Percentiles rank a stretch among this genome's conserved stretches.
These are phyloP conservation scores for Turritopsis rubra DNA, from an alignment of 30 jellyfish, hydroid and myxozoan genomes.

Conservation along the genomic window DNA sequence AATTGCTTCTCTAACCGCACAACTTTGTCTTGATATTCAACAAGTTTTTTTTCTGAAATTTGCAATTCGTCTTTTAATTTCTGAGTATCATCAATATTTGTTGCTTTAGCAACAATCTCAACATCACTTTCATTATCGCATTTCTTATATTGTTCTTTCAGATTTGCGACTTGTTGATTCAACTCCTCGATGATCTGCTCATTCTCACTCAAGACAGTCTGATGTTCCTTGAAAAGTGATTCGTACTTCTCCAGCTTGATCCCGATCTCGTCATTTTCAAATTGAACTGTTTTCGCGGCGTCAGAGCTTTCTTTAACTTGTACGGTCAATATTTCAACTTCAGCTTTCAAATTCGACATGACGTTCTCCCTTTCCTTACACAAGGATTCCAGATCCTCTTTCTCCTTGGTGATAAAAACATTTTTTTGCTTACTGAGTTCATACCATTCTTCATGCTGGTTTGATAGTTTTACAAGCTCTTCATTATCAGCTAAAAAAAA, in stretches of 20 bases:
- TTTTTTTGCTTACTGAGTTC: conserved; percentile 38
- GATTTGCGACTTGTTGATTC: conserved; percentile 34
- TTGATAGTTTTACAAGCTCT: conserved; percentile 34
- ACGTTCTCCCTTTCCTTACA: conserved; percentile 23
- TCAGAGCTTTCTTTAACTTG: conserved; percentile 49
- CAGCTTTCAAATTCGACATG: not conserved
- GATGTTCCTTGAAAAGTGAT: conserved; percentile 41
- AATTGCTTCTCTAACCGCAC: conserved; percentile 25
- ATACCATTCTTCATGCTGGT: conserved; percentile 46
- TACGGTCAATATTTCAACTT: conserved; percentile 26
- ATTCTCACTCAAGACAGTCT: conserved; percentile 49
- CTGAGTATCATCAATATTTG: not conserved
- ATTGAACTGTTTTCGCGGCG: conserved; percentile 43
- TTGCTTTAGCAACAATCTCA: not conserved
- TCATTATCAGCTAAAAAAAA: conserved; percentile 23
- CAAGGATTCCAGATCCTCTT: conserved; percentile 34
- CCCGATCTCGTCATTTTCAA: conserved; percentile 45
- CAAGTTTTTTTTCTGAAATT: conserved; percentile 5
- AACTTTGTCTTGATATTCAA: conserved; percentile 22
- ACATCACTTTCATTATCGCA: not conserved
- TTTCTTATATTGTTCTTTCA: conserved; percentile 6
- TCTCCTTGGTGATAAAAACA: conserved; percentile 36
- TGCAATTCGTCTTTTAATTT: conserved; percentile 13
- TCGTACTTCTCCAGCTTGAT: conserved; percentile 35
- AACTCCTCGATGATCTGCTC: conserved; percentile 55